phyloP scores from a whole-genome alignment of 2,113 vertebrate species.

The Hystrix brachyura region DNA sequence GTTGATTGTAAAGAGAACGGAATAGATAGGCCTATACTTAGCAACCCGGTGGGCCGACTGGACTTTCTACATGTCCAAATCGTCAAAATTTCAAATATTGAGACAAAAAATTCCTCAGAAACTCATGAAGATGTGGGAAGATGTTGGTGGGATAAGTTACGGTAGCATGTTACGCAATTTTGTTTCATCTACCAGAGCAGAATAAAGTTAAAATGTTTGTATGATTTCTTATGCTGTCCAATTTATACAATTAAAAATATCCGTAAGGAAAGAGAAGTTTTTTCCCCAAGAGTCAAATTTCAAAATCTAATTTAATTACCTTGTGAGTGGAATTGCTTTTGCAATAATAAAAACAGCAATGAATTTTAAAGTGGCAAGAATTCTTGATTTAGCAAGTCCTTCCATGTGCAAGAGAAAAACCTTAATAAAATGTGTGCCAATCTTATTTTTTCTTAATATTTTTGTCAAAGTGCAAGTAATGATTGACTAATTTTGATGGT shows the following conservation, averaged over 20 bases:
- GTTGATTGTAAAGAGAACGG: slow-evolving; percentile 28
- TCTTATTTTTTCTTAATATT: slow-evolving; percentile 64
- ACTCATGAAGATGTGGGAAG: neutral
- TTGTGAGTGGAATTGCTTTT: slow-evolving; percentile 57
- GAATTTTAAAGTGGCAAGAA: slow-evolving; percentile 50
- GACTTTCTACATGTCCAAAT: slow-evolving; percentile 26
- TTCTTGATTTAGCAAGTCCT: neutral
- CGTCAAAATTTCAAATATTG: slow-evolving; percentile 16
- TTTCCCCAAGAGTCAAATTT: neutral
- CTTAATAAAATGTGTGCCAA: slow-evolving; percentile 3
- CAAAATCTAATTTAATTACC: neutral
- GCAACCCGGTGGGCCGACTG: neutral
- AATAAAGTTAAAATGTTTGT: slow-evolving; percentile 45
- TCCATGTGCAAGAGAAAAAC: neutral
- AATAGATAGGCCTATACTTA: neutral
- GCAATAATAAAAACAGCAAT: slow-evolving; percentile 18
- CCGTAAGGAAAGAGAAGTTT: slow-evolving; percentile 38
- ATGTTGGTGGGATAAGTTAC: slow-evolving; percentile 18
- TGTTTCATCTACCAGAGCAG: neutral
- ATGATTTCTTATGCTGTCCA: neutral
- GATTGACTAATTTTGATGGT: neutral
- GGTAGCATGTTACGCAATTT: slow-evolving; percentile 5
- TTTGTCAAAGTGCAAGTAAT: slow-evolving; percentile 36
- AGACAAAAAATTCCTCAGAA: slow-evolving; percentile 22
- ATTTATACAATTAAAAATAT: slow-evolving; percentile 61